Evolutionary conservation across 2,113 vertebrate genomes (phyloP).

Genomic region (Excalfactoria chinensis): DNA sequence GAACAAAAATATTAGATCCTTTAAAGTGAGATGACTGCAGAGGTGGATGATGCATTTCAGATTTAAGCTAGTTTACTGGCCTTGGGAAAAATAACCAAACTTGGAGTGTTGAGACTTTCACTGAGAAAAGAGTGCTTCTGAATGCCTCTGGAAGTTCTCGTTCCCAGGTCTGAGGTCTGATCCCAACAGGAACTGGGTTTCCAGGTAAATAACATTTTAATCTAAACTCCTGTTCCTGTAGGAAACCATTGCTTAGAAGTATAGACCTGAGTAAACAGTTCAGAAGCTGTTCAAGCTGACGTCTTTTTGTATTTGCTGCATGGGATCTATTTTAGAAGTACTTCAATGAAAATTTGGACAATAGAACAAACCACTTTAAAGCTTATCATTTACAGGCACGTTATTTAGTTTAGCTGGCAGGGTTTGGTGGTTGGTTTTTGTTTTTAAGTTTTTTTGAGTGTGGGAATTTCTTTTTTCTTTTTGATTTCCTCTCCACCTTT

Average conservation of each 20-base stretch:
- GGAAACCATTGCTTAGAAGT: background rate
- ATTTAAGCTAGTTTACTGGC: background rate
- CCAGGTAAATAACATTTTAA: conserved; percentile 2
- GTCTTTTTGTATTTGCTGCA: background rate
- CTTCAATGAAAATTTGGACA: conserved; percentile 13
- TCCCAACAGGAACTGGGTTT: background rate
- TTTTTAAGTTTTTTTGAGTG: background rate
- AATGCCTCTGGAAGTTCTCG: background rate
- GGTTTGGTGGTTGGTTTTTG: background rate
- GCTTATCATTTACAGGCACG: background rate
- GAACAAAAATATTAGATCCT: background rate
- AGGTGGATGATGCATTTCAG: background rate
- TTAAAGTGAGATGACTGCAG: background rate
- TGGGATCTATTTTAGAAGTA: background rate
- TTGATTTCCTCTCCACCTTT: background rate
- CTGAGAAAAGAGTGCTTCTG: background rate
- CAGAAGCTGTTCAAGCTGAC: background rate
- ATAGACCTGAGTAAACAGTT: background rate
- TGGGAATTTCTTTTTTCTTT: background rate
- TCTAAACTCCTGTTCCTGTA: conserved; percentile 11
- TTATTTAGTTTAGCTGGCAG: background rate
- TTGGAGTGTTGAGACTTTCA: background rate
- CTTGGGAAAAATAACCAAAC: background rate
- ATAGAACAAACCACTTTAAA: background rate
- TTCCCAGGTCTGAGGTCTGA: background rate